A percentile compares a stretch with the other conserved stretches of the same genome.
These are phyloP conservation scores for Lordiphosa andalusiaca DNA, from an alignment of 2,888 invertebrate species.

Conservation along the genomic window DNA sequence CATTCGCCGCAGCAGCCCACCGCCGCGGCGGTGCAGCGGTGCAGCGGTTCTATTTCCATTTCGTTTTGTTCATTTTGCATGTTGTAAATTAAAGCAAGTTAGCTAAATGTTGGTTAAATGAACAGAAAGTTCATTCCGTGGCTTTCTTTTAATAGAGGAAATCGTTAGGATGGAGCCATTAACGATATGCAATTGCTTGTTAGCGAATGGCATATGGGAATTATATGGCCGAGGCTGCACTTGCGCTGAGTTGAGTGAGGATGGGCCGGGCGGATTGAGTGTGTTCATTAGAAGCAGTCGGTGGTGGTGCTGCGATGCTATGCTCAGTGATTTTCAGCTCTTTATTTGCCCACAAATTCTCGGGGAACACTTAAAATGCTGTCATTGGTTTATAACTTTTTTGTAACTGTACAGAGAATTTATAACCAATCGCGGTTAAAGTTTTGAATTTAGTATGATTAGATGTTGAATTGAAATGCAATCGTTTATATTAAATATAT, in stretches of 20 bases:
- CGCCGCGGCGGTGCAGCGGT: conserved; percentile 12
- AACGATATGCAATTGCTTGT: conserved; percentile 60
- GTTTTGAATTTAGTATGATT: no score
- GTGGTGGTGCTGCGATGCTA: no score
- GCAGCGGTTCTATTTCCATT: conserved; percentile 62
- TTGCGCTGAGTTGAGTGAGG: conserved; percentile 4
- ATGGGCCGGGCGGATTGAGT: background rate
- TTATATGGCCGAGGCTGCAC: conserved; percentile 20
- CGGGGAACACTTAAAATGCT: no score
- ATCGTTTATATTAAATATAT: no score
- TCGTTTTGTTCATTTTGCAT: conserved; percentile 53
- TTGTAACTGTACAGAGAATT: no score
- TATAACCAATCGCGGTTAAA: no score
- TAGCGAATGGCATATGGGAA: conserved; percentile 24
- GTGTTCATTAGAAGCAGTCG: conserved; percentile 2
- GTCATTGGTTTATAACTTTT: no score
- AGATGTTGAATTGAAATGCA: no score
- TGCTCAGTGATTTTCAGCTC: no score
- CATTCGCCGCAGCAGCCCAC: conserved; percentile 17
- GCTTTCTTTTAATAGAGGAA: conserved; percentile 57
- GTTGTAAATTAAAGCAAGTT: conserved; percentile 68
- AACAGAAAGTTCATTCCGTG: background rate
- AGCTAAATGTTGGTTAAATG: conserved; percentile 23
- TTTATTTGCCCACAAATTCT: no score
- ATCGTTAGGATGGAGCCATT: conserved; percentile 54